Base-by-base conservation (phyloP, 2,797 vertebrate genomes). In the Margarornis squamiger region DNA sequence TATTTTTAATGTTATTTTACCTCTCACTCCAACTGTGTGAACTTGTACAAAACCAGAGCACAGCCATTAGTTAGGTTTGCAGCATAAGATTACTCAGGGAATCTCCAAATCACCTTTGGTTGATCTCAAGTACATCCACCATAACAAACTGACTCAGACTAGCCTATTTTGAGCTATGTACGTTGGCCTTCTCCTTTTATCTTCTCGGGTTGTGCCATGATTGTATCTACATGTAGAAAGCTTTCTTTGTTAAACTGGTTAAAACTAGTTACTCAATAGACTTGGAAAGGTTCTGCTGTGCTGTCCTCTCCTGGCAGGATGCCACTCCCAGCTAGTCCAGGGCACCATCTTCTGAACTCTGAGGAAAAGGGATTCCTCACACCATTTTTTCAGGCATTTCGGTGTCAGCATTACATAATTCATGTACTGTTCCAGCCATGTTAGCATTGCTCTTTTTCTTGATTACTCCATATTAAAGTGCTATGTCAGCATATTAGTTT, bases 401-500 rank as follows among this genome's bases (percentile, higher is more conserved):
- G 41, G 9, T 76, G 63, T 87, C 63, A 79, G 41, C 38, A 61
- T 92, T 73, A 51, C 51, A 63, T 91, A 86, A 83, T 57, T 91
- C 26, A 49, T 63, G 29, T 41, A 34, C 62, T 70, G 27, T 59
- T 85, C 55, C 72, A 91, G 30, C 65, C 54, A 20, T 17, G 30
- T 75, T 86, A 86, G 16, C 26, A 26, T 58, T 74, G 34, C 12
- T 94, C 9, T 94, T 92, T 92, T 68, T 75, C 90, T 72, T 84
- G 70, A 80, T 86, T 88, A 38, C 32, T 91, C 70, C 5, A 5
- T 74, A 57, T 67, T 57, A 48, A 30, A 65, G 46, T 8, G 24
- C 82, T 83, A 6, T 51, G 54, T 94, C 96, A 93, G 94, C 82
- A 65, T 61, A 67, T 39, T 61, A 58, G n/a, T 72, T 77, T 86